Evolutionary conservation across 1,140 invertebrate species (phyloP), one percentile per base, ranked within the genome.

Genomic region (Zaprionus tsacasi): DNA sequence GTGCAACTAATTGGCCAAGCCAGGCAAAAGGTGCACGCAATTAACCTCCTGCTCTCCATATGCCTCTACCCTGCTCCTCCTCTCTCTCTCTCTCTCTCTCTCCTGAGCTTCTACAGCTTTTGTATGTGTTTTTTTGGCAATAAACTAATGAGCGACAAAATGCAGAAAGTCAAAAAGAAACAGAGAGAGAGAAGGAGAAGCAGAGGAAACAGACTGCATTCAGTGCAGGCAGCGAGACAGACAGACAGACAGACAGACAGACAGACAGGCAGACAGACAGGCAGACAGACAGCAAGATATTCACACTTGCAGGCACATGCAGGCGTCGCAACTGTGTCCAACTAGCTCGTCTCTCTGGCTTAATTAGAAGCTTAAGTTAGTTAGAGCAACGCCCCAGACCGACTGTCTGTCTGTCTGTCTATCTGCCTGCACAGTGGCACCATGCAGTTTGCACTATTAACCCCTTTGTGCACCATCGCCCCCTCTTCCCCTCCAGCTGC

Each of bases 71-170:
- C 21, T 10, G 13, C 57, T 52, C 48, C 36, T 30, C 33, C 83
- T 80, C 69, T 1, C 27, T 30, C 27, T 30, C 27, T 30, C 27
- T 27, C 25, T 27, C 25, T 27, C 25, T 27, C 78, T n/a, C n/a
- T n/a, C n/a, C n/a, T n/a, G n/a, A n/a, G 66, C 58, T 61, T 69
- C 50, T 48, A 11, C 6, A 50, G 38, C 66, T 66, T 75, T 82
- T 76, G 67, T 30, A 6, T 30, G 21, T 83, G 61, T 78, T 83
- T 86, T 87, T 88, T 88, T 50, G 85, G 85, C 85, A 88, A 88
- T 88, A 88, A 89, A 88, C 85, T 88, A 88, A 88, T 88, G 85
- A 88, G 85, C 85, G 85, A 87, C 83, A 87, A 88, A 87, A 87
- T 87, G 83, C 83, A 87, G 80, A 87, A 71, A 70, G 63, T 6